These are phyloP conservation scores for Trisateles emortualis DNA, from an alignment of 2,888 invertebrate genomes.

Conservation along the genomic window DNA sequence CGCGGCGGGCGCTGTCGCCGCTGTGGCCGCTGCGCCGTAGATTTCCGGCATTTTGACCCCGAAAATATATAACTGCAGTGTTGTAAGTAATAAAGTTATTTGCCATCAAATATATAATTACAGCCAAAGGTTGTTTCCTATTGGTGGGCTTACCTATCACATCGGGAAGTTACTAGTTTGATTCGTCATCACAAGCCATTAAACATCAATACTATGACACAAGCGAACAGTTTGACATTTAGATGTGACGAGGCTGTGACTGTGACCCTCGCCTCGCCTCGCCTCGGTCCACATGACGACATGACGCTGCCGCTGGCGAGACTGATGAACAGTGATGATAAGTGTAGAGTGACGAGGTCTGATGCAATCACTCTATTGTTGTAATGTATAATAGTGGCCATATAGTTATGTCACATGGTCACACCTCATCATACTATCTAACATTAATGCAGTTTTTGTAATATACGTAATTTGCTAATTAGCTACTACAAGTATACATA, in stretches of 20 bases:
- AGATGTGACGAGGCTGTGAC: not conserved
- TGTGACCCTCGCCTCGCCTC: not conserved
- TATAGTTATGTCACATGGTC: not conserved
- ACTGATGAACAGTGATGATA: not conserved
- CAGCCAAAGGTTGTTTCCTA: no score
- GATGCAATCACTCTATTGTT: not conserved
- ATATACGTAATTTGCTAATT: no score
- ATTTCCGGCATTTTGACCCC: no score
- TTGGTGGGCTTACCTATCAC: no score
- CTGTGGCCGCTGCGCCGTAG: no score
- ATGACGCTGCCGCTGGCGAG: not conserved
- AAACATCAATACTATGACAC: conserved; percentile 9
- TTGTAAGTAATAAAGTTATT: no score
- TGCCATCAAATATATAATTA: no score
- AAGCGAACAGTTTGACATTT: conserved; percentile 7
- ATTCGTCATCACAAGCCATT: not conserved
- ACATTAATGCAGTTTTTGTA: no score
- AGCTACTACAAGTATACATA: no score
- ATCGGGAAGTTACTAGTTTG: no score
- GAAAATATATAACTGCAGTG: no score
- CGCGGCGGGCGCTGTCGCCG: no score
- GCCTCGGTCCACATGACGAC: not conserved
- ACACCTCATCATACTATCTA: not conserved
- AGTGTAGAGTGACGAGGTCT: conserved; percentile 6
- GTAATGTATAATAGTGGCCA: not conserved